A percentile compares a stretch with the other conserved stretches of the same genome.
Evolutionary conservation across 2,797 vertebrate genomes (phyloP).

Genomic region (Corythornis leucogaster): DNA sequence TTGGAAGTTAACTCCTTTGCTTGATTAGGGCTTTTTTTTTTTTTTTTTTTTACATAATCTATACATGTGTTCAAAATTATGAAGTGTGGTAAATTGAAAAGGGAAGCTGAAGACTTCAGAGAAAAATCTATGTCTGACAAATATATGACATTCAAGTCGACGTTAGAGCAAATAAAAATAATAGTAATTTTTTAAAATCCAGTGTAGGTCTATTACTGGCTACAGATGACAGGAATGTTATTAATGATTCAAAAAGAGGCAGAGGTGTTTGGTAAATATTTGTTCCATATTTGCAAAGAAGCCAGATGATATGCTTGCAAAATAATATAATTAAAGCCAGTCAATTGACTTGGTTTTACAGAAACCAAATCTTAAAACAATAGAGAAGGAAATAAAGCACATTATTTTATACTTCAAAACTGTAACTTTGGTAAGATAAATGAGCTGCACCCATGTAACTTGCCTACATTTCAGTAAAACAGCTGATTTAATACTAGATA

Average conservation of each 20-base stretch:
- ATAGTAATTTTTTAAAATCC: not conserved
- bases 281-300: conserved; percentile 57
- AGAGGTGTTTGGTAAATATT: conserved; percentile 74
- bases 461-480: not conserved
- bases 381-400: conserved; percentile 40
- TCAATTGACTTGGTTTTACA: conserved; percentile 47
- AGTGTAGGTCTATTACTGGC: conserved; percentile 34
- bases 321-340: conserved; percentile 67
- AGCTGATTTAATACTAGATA: conserved; percentile 19
- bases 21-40: not conserved
- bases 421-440: not conserved
- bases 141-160: not conserved
- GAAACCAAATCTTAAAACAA: conserved; percentile 58
- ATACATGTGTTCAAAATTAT: not conserved
- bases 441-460: not conserved
- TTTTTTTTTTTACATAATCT: not conserved
- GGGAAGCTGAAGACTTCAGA: conserved; percentile 8
- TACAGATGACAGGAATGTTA: conserved; percentile 61
- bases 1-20: not conserved
- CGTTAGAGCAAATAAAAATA: conserved; percentile 8
- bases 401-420: conserved; percentile 35
- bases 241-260: conserved; percentile 59
- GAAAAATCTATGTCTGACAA: conserved; percentile 10
- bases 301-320: conserved; percentile 59
- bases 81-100: not conserved